phyloP scores from a whole-genome alignment of 2,113 vertebrate genomes.

The Dromiciops gliroides region DNA sequence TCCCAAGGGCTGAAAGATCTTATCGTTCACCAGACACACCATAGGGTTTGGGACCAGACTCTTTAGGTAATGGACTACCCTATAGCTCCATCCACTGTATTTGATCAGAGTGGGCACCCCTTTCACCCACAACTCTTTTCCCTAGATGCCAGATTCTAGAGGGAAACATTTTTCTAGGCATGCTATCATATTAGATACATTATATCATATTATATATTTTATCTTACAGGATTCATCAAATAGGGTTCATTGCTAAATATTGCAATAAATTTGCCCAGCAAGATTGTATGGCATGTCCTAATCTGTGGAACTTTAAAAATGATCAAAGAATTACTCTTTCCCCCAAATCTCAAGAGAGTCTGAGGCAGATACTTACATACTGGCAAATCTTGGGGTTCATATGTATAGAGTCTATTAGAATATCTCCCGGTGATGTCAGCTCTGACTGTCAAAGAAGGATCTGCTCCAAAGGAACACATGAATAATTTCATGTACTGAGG shows the following conservation, averaged over 20 bases:
- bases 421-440: conserved; percentile 93
- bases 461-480: conserved; percentile 81
- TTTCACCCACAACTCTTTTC: neutral
- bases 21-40: neutral
- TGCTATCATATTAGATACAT: neutral
- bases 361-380: conserved; percentile 85
- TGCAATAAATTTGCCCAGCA: neutral
- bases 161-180: neutral
- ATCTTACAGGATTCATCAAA: neutral
- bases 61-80: neutral
- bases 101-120: neutral
- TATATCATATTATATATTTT: neutral
- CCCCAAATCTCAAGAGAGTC: neutral
- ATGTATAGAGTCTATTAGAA: conserved; percentile 92
- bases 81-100: neutral
- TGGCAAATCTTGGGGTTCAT: conserved; percentile 88
- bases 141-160: neutral
- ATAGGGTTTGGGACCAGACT: neutral
- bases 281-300: neutral
- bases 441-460: conserved; percentile 94
- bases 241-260: neutral
- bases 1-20: neutral
- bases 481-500: neutral
- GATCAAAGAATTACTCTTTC: neutral
- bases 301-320: neutral